Percentiles rank a stretch among this genome's conserved stretches.
phyloP scores from a whole-genome alignment of 2,888 invertebrate species.

The Drosophila mimica region DNA sequence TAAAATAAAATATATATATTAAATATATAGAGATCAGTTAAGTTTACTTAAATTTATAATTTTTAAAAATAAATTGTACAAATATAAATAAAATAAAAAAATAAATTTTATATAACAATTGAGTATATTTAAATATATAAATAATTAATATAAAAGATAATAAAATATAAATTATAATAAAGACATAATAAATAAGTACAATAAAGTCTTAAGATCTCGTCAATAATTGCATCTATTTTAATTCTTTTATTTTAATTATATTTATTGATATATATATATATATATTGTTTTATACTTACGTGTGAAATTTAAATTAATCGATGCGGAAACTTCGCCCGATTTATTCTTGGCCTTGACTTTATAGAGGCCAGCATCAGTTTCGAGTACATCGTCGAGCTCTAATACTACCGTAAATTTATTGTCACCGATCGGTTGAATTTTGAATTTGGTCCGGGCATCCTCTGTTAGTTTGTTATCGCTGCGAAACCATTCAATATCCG shows the following conservation, averaged over 20 bases:
- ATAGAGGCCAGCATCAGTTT: slow-evolving; percentile 97
- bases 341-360: slow-evolving; percentile 98
- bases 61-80: background rate
- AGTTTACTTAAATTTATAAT: background rate
- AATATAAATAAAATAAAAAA: background rate
- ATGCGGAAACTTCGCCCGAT: slow-evolving; percentile 98
- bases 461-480: slow-evolving; percentile 94
- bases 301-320: slow-evolving; percentile 98
- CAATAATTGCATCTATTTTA: background rate
- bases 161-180: background rate
- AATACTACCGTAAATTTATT: slow-evolving; percentile 96
- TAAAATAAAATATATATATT: slow-evolving; percentile 27
- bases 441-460: slow-evolving; percentile 94
- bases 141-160: background rate
- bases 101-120: background rate
- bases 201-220: too few species aligned
- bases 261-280: background rate
- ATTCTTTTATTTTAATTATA: background rate
- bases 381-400: slow-evolving; percentile 97
- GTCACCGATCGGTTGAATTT: slow-evolving; percentile 93
- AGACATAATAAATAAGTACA: too few species aligned
- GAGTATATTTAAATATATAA: background rate
- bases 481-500: slow-evolving; percentile 96
- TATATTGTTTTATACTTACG: slow-evolving; percentile 90
- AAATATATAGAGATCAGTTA: background rate